These are phyloP conservation scores for Amphiprion ocellaris DNA, from an alignment of 2,113 vertebrate species.

Conservation along the genomic window DNA sequence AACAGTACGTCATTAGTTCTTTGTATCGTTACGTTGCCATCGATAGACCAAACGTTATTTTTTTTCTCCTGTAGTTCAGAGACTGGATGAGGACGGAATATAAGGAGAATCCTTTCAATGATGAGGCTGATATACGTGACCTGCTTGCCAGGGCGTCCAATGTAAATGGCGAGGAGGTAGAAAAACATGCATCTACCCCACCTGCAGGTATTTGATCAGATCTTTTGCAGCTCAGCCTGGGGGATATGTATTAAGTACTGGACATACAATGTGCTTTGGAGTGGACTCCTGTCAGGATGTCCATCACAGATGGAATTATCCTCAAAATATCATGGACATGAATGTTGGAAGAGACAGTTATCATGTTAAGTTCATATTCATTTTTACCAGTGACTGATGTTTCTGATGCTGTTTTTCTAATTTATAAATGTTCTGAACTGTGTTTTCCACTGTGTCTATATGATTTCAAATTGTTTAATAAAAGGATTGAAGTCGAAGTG, in stretches of 20 bases:
- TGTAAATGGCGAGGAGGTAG: slow-evolving; percentile 46
- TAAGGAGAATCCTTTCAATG: slow-evolving; percentile 90
- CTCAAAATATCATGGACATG: slow-evolving; percentile 11
- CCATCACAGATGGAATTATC: slow-evolving; percentile 12
- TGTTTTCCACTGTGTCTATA: slow-evolving; percentile 13
- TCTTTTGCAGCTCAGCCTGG: not conserved
- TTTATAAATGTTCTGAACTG: slow-evolving; percentile 30
- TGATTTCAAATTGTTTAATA: slow-evolving; percentile 48
- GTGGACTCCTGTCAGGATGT: slow-evolving; percentile 21
- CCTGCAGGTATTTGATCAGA: slow-evolving; percentile 49
- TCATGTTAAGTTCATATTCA: slow-evolving; percentile 14
- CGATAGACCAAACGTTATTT: not conserved
- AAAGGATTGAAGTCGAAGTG: slow-evolving; percentile 29
- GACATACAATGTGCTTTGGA: slow-evolving; percentile 13
- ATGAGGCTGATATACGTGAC: slow-evolving; percentile 88
- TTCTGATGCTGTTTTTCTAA: slow-evolving; percentile 33
- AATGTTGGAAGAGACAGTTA: slow-evolving; percentile 22
- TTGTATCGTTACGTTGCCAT: not conserved
- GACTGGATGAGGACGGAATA: slow-evolving; percentile 91
- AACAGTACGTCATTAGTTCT: not conserved
- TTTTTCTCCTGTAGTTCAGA: slow-evolving; percentile 85
- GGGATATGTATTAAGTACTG: not conserved
- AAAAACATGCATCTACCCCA: slow-evolving; percentile 18
- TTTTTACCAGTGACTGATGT: slow-evolving; percentile 26
- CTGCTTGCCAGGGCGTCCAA: slow-evolving; percentile 86